Base-by-base conservation (phyloP, 2,797 vertebrate species). In the Thunnus albacares region DNA sequence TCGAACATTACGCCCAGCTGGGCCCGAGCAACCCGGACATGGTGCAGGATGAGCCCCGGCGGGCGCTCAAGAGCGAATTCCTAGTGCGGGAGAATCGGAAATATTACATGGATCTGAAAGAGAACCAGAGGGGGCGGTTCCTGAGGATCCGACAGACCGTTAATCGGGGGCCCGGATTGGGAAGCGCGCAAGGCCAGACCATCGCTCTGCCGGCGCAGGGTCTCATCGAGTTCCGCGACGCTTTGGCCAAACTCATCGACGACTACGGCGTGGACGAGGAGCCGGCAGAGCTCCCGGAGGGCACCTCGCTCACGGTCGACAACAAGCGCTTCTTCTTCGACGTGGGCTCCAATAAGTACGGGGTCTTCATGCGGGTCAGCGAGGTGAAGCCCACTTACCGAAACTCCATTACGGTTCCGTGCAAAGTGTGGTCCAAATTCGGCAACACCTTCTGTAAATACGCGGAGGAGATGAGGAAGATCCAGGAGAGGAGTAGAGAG, bases 291-390 rank as follows among this genome's bases (percentile, higher is more conserved):
- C 96, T 99, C 85, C 98, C 98, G 88, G 98, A 99, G 96, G 97
- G 98, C 94, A 98, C 98, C 89, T 98, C 98, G 88, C 95, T 99
- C 89, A 98, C 97, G 83, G 98, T 99, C 94, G 98, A 99, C 96
- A 97, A 98, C 97, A 99, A 99, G 93, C 98, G 98, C 83, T 99
- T 99, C 95, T 99, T 99, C 92, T 99, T 99, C 83, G 98, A 99
- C 94, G 98, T 99, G 93, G 98, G 98, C 87, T 98, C 97, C 91
- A 99, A 99, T 90, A 99, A 99, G 96, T 99, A 98, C 94, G 98
- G 98, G 14, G 97, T 99, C 67, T 99, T 99, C 92, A 97, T 99
- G 97, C 96, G 97, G 93, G 98, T 99, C 79, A 99, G 97, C 90
- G 98, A 99, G 94, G 98, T 99, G 90, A 99, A 99, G 90, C 98